phyloP scores from a whole-genome alignment of 2,113 vertebrate genomes.

The Leucosticte australis region DNA sequence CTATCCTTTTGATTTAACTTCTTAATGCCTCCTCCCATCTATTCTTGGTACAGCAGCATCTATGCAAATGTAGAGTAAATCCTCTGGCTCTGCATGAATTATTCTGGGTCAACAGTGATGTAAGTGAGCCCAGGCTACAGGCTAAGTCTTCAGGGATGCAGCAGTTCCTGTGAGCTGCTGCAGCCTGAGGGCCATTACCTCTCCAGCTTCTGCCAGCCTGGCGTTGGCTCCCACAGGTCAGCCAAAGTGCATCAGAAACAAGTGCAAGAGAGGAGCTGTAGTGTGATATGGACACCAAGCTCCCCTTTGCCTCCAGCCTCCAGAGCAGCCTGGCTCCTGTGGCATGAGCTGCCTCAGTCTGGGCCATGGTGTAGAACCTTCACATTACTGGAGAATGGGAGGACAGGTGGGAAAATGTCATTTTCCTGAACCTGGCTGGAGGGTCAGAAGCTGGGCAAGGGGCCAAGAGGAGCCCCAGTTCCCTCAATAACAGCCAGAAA shows the following conservation, averaged over 20 bases:
- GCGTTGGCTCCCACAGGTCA: neutral
- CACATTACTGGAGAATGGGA: neutral
- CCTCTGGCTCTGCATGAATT: neutral
- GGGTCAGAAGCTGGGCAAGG: neutral
- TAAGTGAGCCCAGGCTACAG: neutral
- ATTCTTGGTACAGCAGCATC: neutral
- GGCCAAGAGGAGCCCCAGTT: neutral
- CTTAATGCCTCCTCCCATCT: neutral
- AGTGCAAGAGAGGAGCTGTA: neutral
- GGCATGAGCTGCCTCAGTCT: neutral
- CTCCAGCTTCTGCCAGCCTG: neutral
- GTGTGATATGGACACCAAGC: neutral
- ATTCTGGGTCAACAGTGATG: neutral
- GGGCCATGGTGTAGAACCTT: neutral
- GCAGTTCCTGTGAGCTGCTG: neutral
- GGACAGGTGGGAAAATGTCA: neutral
- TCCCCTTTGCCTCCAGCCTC: neutral
- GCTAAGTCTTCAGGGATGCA: neutral
- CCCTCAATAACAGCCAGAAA: neutral
- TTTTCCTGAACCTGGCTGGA: neutral
- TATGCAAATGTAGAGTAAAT: neutral
- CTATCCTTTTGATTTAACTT: neutral
- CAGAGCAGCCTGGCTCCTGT: neutral
- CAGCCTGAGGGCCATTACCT: neutral
- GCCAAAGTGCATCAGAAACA: neutral